Evolutionary conservation across 2,113 vertebrate genomes (phyloP).

Genomic region (Tragulus kanchil): DNA sequence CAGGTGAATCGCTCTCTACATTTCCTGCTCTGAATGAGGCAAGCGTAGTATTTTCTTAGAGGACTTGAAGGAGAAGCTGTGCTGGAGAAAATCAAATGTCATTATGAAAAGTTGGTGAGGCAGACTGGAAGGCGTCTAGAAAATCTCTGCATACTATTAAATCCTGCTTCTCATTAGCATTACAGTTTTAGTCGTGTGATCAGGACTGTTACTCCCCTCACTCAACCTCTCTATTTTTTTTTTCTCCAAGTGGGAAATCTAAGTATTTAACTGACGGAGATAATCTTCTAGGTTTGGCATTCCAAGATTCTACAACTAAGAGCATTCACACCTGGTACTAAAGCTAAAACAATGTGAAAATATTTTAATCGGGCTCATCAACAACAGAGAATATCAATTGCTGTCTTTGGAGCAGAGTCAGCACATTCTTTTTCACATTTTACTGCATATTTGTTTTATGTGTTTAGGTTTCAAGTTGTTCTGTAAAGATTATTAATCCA

Average conservation of each 20-base stretch:
- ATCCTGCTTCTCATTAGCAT: not conserved
- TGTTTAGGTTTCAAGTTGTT: not conserved
- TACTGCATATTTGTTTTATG: not conserved
- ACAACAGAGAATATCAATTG: not conserved
- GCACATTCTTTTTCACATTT: not conserved
- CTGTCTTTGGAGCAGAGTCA: not conserved
- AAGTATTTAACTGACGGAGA: not conserved
- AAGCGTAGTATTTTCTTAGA: not conserved
- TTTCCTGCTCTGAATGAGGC: not conserved
- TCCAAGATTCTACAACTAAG: not conserved
- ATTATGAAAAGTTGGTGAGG: conserved; percentile 1
- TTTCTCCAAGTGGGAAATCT: not conserved
- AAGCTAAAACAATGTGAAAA: conserved; percentile 4
- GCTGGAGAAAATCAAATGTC: not conserved
- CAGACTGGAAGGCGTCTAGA: not conserved
- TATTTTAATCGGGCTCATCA: not conserved
- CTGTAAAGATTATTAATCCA: conserved; percentile 25
- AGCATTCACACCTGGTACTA: not conserved
- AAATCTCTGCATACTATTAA: not conserved
- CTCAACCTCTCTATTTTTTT: not conserved
- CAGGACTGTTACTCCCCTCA: not conserved
- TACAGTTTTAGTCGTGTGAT: not conserved
- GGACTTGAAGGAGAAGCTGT: not conserved
- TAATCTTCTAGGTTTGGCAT: not conserved
- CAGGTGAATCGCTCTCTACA: not conserved